Evolutionary conservation across 2,113 vertebrate genomes (phyloP), one percentile per base, ranked within the genome.

Genomic region (Morone saxatilis): DNA sequence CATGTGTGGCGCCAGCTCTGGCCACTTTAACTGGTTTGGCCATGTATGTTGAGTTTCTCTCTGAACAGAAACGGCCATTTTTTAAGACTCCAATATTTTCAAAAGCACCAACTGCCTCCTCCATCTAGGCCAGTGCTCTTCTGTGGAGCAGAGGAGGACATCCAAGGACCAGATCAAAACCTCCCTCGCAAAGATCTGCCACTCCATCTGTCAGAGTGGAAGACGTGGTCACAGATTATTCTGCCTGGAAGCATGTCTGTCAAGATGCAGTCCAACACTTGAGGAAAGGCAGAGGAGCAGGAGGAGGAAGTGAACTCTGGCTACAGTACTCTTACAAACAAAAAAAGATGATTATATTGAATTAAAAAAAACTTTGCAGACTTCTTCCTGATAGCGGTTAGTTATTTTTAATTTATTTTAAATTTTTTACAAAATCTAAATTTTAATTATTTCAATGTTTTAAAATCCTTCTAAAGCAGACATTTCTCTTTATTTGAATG

Each of bases 151-250:
- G 60, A 76, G 53, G 74, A 79, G 50, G 72, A 83, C 43, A 48
- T 81, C 77, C 72, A 67, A 85, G 76, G 69, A 72, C 65, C 66
- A n/a, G 67, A 88, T 90, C 78, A 86, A 79, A 83, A 83, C 66
- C 61, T 71, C 22, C 14, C 12, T n/a, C 14, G 67, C 50, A 51
- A 74, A 88, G 86, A 85, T 84, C 71, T 74, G 78, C 70, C 67
- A 60, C 69, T 89, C 83, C 87, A 80, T 75, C 85, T 88, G 90
- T 87, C 77, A 57, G 69, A 72, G 77, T 11, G 36, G 80, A 87
- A 67, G 57, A 71, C 41, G 11, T 16, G 63, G 63, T 62, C 62
- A 51, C 56, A 75, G 43, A 77, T 69, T 57, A 67, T 79, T 83
- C 54, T 48, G 72, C 50, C 41, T 66, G 56, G 73, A 72, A 80